Base-by-base conservation (phyloP, 53 echinoderm and acorn worm species). In the Echinarachnius parma region DNA sequence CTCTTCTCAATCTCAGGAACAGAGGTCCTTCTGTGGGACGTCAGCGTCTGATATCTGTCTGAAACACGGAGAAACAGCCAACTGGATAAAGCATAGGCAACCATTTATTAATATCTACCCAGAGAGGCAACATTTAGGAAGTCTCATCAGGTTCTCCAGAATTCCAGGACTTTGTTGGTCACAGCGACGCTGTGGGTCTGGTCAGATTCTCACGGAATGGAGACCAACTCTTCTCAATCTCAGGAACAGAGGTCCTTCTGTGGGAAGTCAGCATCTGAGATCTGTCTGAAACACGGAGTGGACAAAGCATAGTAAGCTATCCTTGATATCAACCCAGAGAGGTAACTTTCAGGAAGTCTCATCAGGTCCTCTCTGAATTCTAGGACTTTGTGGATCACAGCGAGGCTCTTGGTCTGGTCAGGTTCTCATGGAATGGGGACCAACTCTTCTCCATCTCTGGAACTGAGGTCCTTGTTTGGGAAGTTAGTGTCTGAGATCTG, bases 111-210 rank as follows among this genome's bases (percentile, higher is more conserved):
- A n/a, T n/a, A n/a, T n/a, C n/a, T n/a, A n/a, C n/a, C n/a, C n/a
- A n/a, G n/a, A n/a, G n/a, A n/a, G n/a, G n/a, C n/a, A n/a, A n/a
- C n/a, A n/a, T n/a, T n/a, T n/a, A n/a, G n/a, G n/a, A n/a, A n/a
- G n/a, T n/a, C n/a, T n/a, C n/a, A n/a, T n/a, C n/a, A n/a, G n/a
- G n/a, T n/a, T n/a, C n/a, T n/a, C n/a, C n/a, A n/a, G n/a, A n/a
- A n/a, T 95, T 95, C 63, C 95, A 95, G 48, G 95, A 95, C 60
- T 95, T 95, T 77, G 85, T 84, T 2, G 84, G 78, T 14, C 95
- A 95, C 56, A 81, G 80, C 44, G 75, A 87, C 25, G 62, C 84
- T 22, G 79, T 90, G 22, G 76, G 82, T 31, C 61, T 90, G 27
- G 84, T 95, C 5, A 54, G 84, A 5, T 95, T 95, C 80, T 69